Conservation (phyloP, 2,797 vertebrate genomes). For the Cirrhinus mrigala region DNA sequence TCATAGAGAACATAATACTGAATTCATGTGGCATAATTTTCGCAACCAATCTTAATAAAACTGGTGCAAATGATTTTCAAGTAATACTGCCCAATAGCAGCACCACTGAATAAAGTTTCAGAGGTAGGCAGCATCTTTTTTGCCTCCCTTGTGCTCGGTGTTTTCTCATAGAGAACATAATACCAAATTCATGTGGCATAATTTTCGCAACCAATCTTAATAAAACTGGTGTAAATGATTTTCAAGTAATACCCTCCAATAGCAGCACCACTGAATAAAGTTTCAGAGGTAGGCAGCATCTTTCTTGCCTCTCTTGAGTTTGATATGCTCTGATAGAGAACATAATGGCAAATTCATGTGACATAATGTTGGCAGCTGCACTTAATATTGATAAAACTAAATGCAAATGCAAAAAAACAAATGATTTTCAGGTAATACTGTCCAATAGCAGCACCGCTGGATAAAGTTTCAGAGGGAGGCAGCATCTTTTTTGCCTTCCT, state of each 20-base stretch:
- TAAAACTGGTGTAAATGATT: not conserved
- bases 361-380: not conserved
- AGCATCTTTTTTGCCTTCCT: too few species aligned
- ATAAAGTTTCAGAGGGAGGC: too few species aligned
- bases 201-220: not conserved
- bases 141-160: not conserved
- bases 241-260: conserved; percentile 2
- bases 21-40: not conserved
- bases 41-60: not conserved
- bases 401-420: too few species aligned
- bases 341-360: not conserved
- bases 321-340: not conserved
- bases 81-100: too few species aligned
- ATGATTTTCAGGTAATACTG: too few species aligned
- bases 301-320: not conserved
- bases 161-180: not conserved
- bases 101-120: too few species aligned
- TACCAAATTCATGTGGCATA: not conserved
- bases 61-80: not conserved
- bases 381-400: not conserved
- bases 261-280: not conserved
- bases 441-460: too few species aligned
- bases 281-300: not conserved
- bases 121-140: too few species aligned
- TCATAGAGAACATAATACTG: not conserved